Percentiles rank a stretch among this genome's conserved stretches.
Conservation (phyloP, 2,797 vertebrate genomes). For the Tapirus indicus region DNA sequence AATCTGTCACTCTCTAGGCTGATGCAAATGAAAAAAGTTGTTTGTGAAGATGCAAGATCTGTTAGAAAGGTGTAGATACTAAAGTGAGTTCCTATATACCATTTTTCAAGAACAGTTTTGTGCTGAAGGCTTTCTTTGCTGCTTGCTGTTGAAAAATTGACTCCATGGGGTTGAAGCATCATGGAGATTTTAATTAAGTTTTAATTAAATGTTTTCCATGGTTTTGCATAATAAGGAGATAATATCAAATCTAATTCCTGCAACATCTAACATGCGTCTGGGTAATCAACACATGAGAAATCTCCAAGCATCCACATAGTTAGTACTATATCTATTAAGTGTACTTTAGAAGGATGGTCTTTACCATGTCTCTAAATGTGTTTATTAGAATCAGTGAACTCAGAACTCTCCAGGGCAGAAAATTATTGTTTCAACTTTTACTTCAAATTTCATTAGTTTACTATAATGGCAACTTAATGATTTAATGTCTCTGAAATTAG, state of each 20-base stretch:
- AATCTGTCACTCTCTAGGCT: neutral
- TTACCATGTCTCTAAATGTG: neutral
- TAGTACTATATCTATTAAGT: slow-evolving; percentile 37
- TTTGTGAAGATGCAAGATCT: neutral
- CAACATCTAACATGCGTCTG: slow-evolving; percentile 66
- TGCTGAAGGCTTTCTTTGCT: slow-evolving; percentile 69
- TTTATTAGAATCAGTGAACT: slow-evolving; percentile 50
- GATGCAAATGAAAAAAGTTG: neutral
- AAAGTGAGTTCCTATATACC: neutral
- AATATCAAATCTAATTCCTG: slow-evolving; percentile 76
- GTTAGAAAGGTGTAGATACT: neutral
- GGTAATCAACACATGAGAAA: slow-evolving; percentile 61
- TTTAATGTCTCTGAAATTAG: slow-evolving; percentile 49
- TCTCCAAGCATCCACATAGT: slow-evolving; percentile 10
- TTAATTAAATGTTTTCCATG: slow-evolving; percentile 84
- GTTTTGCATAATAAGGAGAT: slow-evolving; percentile 76
- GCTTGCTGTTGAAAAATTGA: slow-evolving; percentile 70
- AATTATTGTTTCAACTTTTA: slow-evolving; percentile 39
- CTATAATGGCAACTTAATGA: neutral
- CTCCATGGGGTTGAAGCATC: slow-evolving; percentile 69
- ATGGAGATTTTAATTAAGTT: slow-evolving; percentile 81
- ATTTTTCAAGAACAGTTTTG: slow-evolving; percentile 43
- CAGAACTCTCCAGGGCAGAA: neutral
- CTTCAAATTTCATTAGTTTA: slow-evolving; percentile 48
- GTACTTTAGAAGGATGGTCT: neutral